Percentiles rank a stretch among this genome's conserved stretches.
Conservation (phyloP, 2,888 invertebrate species). For the Drosophila pullipes region DNA sequence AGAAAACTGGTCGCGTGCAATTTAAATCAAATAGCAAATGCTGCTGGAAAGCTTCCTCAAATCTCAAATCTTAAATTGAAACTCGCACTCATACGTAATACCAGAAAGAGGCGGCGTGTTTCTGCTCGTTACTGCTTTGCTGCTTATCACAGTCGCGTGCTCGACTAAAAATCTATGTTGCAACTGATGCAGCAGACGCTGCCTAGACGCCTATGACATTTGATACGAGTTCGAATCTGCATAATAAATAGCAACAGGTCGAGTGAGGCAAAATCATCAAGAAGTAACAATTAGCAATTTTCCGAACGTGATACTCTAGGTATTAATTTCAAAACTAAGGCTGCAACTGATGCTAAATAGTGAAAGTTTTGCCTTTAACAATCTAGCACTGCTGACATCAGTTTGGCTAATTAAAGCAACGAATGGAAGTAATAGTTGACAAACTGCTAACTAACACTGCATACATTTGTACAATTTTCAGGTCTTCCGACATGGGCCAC, state of each 20-base stretch:
- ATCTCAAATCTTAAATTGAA: constrained; percentile 13
- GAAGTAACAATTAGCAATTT: background rate
- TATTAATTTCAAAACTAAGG: background rate
- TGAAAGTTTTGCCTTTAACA: background rate
- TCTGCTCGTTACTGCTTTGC: constrained; percentile 14
- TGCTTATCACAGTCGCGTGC: constrained; percentile 53
- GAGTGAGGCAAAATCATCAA: background rate
- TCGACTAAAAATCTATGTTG: constrained; percentile 1
- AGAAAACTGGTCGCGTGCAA: constrained; percentile 35
- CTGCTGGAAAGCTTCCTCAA: constrained; percentile 39
- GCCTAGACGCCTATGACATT: background rate
- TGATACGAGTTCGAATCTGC: background rate
- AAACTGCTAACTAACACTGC: constrained; percentile 41
- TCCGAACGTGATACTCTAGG: background rate
- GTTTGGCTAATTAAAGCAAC: constrained; percentile 35
- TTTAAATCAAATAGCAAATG: constrained; percentile 20
- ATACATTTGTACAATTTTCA: constrained; percentile 80
- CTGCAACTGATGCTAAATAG: background rate
- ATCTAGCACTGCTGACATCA: background rate
- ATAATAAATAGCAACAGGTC: background rate
- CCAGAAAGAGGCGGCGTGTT: background rate
- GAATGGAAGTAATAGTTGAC: constrained; percentile 8
- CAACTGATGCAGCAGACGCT: constrained; percentile 7
- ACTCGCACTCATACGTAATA: background rate
- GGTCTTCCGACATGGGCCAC: constrained; percentile 92